Evolutionary conservation across 2,888 invertebrate genomes (phyloP).

Genomic region (Spodoptera picta): DNA sequence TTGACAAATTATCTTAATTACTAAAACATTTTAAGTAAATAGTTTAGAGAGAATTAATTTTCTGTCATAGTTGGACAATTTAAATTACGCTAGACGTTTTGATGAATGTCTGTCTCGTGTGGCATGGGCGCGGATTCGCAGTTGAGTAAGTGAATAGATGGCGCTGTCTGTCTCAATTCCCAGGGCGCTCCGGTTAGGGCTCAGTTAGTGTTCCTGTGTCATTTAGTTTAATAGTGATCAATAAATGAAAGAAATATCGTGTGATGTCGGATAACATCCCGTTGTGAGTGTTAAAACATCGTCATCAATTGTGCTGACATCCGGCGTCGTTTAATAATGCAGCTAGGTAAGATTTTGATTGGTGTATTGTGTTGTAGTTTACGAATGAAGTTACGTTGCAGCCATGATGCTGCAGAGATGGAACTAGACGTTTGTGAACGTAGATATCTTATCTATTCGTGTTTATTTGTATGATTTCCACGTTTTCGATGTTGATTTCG

Average conservation of each 20-base stretch:
- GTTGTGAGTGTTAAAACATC: constrained; percentile 12
- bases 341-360: constrained; percentile 23
- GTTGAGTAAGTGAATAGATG: constrained; percentile 29
- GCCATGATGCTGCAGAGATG: constrained; percentile 15
- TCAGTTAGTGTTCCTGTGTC: constrained; percentile 24
- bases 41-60: neutral
- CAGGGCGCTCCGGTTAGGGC: constrained; percentile 29
- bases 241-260: constrained; percentile 19
- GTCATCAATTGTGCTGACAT: constrained; percentile 15
- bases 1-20: neutral
- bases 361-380: constrained; percentile 34
- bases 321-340: neutral
- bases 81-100: constrained; percentile 20
- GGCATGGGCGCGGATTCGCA: constrained; percentile 16
- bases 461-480: too few relatives aligned
- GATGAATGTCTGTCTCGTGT: constrained; percentile 23
- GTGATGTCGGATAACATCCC: constrained; percentile 11
- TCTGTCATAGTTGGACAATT: neutral
- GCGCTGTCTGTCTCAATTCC: constrained; percentile 33
- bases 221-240: constrained; percentile 12
- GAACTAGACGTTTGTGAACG: neutral
- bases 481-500: too few relatives aligned
- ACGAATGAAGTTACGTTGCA: constrained; percentile 19
- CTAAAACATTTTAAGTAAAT: neutral
- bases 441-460: too few relatives aligned